A percentile compares a stretch with the other conserved stretches of the same genome.
These are phyloP conservation scores for Sylvietta virens DNA, from an alignment of 2,113 vertebrate genomes.

Conservation along the genomic window DNA sequence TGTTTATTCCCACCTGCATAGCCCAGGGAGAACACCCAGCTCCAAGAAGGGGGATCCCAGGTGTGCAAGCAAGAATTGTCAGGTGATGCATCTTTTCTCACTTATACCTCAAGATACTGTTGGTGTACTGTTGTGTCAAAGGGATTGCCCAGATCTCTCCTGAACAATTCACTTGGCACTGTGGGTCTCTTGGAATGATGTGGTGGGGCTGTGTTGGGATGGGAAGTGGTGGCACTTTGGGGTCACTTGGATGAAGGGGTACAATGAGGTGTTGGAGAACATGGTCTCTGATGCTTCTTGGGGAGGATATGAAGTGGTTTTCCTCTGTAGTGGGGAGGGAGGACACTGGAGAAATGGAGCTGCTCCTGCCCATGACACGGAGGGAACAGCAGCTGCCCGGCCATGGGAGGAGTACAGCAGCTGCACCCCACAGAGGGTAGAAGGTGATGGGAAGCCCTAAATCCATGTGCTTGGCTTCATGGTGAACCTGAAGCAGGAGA, in stretches of 20 bases:
- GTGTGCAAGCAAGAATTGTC: background rate
- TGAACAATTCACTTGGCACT: background rate
- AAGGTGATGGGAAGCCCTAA: background rate
- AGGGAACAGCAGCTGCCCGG: background rate
- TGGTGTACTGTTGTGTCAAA: constrained; percentile 16
- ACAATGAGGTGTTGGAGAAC: background rate
- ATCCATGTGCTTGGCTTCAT: rapidly evolving
- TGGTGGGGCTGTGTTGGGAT: background rate
- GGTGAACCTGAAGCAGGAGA: background rate
- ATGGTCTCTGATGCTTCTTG: rapidly evolving
- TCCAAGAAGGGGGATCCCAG: background rate
- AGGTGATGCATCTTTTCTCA: background rate
- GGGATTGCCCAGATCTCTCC: background rate
- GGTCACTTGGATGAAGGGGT: rapidly evolving
- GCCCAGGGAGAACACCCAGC: background rate
- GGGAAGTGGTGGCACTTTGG: background rate
- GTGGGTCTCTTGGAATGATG: background rate
- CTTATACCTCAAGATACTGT: constrained; percentile 35
- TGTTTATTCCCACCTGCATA: background rate
- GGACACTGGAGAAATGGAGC: background rate
- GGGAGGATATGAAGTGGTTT: background rate
- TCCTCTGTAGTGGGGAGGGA: background rate
- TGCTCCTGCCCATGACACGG: rapidly evolving
- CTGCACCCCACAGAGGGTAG: background rate
- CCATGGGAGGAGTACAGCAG: rapidly evolving